Conservation (phyloP, 2,113 vertebrate genomes). For the Heterocephalus glaber region DNA sequence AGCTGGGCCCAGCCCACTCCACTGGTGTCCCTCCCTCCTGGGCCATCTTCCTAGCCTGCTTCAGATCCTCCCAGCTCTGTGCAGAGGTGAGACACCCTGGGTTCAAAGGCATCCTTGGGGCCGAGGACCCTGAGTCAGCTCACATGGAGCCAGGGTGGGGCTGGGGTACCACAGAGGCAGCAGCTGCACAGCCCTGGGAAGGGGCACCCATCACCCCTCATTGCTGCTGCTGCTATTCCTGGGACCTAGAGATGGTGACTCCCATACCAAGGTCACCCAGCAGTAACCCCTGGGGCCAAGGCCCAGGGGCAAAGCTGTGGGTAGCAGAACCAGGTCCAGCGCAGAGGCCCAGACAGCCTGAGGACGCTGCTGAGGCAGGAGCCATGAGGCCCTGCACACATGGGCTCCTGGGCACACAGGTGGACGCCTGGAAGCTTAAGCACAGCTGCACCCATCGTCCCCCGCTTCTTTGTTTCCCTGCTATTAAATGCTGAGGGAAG, state of each 20-base stretch:
- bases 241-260: neutral
- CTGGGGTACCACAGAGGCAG: neutral
- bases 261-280: neutral
- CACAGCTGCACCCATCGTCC: fast-evolving
- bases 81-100: neutral
- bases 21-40: neutral
- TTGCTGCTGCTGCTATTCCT: neutral
- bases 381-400: fast-evolving
- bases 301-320: neutral
- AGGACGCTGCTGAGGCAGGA: fast-evolving
- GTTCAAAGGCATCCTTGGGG: neutral
- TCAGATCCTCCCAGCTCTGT: neutral
- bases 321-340: neutral
- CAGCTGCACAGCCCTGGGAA: neutral
- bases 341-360: neutral
- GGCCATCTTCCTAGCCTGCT: neutral
- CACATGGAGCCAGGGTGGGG: neutral
- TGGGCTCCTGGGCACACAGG: neutral
- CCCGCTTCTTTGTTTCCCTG: neutral
- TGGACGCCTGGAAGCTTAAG: neutral
- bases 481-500: neutral
- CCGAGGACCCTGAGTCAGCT: neutral
- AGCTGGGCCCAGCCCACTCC: neutral
- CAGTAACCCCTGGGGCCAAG: neutral
- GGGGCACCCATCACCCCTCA: fast-evolving